Evolutionary conservation across 2,888 invertebrate species (phyloP).

Genomic region (Eilema depressum): DNA sequence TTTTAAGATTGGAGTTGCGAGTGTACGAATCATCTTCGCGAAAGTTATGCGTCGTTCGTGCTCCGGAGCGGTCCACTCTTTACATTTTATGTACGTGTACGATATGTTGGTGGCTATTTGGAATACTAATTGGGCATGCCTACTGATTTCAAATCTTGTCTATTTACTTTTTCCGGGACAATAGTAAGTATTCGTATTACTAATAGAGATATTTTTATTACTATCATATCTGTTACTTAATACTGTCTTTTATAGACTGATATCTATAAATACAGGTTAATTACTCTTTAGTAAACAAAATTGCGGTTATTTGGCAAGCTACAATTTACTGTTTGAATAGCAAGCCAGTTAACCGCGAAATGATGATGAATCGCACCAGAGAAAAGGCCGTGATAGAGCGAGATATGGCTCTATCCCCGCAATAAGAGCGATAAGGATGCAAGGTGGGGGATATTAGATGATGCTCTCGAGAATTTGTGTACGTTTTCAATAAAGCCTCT

Average conservation of each 20-base stretch:
- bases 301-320: conserved; percentile 58
- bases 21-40: conserved; percentile 63
- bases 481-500: conserved; percentile 86
- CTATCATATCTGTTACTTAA: conserved; percentile 15
- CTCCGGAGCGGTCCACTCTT: conserved; percentile 83
- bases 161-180: conserved; percentile 63
- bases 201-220: conserved; percentile 41
- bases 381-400: conserved; percentile 76
- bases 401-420: conserved; percentile 57
- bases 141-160: conserved; percentile 72
- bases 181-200: conserved; percentile 37
- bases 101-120: conserved; percentile 85
- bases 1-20: conserved; percentile 77
- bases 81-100: conserved; percentile 85
- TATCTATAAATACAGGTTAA: conserved; percentile 40
- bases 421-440: conserved; percentile 66
- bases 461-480: conserved; percentile 86
- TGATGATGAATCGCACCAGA: conserved; percentile 84
- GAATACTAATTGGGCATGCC: conserved; percentile 84
- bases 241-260: not conserved
- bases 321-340: conserved; percentile 76
- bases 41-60: conserved; percentile 85
- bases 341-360: conserved; percentile 86
- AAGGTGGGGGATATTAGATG: conserved; percentile 79
- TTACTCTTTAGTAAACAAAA: conserved; percentile 48